Evolutionary conservation across 2,888 invertebrate genomes (phyloP).

Genomic region (Schrankia costaestrigalis): DNA sequence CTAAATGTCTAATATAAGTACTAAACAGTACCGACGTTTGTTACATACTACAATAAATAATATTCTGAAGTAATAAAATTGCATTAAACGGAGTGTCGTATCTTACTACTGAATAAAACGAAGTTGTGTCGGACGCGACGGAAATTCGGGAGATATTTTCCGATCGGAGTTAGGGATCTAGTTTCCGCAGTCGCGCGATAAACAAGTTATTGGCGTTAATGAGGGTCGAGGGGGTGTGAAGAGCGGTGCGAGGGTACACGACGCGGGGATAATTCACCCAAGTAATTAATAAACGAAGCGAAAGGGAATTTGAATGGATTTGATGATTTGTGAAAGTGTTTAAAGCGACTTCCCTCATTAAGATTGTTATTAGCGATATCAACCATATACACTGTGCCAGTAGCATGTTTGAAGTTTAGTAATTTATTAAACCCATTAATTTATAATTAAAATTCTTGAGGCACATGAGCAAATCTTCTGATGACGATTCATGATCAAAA

Average conservation of each 20-base stretch:
- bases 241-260: constrained; percentile 18
- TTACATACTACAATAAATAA: too few species aligned
- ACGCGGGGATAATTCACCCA: constrained; percentile 45
- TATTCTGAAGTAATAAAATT: constrained; percentile 17
- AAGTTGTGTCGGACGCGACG: constrained; percentile 37
- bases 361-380: constrained; percentile 24
- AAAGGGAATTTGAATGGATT: constrained; percentile 56
- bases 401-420: constrained; percentile 1
- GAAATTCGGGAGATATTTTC: constrained; percentile 65
- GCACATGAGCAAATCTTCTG: constrained; percentile 3
- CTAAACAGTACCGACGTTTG: too few species aligned
- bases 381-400: constrained; percentile 8
- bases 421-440: constrained; percentile 19
- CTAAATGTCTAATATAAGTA: too few species aligned
- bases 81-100: constrained; percentile 10
- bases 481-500: constrained; percentile 8
- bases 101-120: constrained; percentile 22
- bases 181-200: constrained; percentile 69
- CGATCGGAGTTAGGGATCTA: constrained; percentile 65
- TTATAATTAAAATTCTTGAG: constrained; percentile 19
- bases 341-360: constrained; percentile 23
- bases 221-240: constrained; percentile 35
- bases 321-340: constrained; percentile 57
- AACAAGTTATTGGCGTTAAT: constrained; percentile 69
- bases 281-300: constrained; percentile 71